Evolutionary conservation across 2,113 vertebrate species (phyloP), one percentile per base, ranked within the genome.

Genomic region (Willisornis vidua): DNA sequence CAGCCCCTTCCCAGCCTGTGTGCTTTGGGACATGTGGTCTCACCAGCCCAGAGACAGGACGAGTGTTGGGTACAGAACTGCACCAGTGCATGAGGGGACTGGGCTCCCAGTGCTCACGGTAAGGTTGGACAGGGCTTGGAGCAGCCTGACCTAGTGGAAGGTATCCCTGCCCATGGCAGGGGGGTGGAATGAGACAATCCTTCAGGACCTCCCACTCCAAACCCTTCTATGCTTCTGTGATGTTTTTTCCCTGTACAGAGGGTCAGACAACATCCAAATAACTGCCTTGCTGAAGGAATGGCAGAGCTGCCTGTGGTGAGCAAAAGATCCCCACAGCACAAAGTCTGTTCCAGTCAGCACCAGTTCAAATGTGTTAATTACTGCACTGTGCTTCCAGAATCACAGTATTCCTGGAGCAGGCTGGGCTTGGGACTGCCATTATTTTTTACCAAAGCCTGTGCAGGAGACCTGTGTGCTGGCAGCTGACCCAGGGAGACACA

Each of bases 1-100:
- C 57, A 48, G 2, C 29, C 17, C 15, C 18, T 8, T 52, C 20
- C 29, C 5, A 19, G 46, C n/a, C 55, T n/a, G 7, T 7, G 1
- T 2, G 3, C 26, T 18, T 14, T 28, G 29, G n/a, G 61, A 9
- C 19, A 2, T 1, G 11, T 2, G 41, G n/a, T 41, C 11, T n/a
- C 18, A 7, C 23, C 19, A 3, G 9, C 6, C 10, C 19, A 11
- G 48, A 20, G 52, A 12, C 48, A 43, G 72, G 39, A 52, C 12
- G 33, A 24, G 17, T 7, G 33, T 10, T 35, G 17, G 59, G 67
- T 20, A 11, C 49, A 66, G 59, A 12, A 11, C 10, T 59, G 37
- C 11, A 3, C 11, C 61, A 22, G 35, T 3, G 20, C 58, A 18
- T 26, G 70, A 35, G 12, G 72, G 10, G 26, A 62, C 2, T 35